phyloP scores from a whole-genome alignment of 2,113 vertebrate species.

The Oceanites oceanicus region DNA sequence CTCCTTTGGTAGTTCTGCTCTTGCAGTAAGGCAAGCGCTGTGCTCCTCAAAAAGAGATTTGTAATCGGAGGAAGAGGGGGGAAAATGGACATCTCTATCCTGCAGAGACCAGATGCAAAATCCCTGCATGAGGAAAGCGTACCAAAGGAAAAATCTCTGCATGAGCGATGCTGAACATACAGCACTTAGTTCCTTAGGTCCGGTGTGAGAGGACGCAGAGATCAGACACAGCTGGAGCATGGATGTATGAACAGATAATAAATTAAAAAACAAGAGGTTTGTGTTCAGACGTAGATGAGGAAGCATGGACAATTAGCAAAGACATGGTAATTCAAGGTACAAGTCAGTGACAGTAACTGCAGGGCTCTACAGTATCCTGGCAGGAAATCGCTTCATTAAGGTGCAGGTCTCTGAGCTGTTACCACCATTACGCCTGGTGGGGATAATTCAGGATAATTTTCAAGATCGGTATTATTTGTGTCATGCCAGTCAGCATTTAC shows the following conservation, averaged over 20 bases:
- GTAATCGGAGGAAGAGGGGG: not conserved
- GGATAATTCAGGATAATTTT: conserved; percentile 65
- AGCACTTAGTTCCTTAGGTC: not conserved
- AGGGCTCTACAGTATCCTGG: not conserved
- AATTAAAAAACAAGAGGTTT: not conserved
- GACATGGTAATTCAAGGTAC: not conserved
- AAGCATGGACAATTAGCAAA: not conserved
- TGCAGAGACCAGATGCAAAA: not conserved
- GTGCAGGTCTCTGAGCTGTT: conserved; percentile 15
- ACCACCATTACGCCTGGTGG: not conserved
- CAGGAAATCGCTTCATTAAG: conserved; percentile 46
- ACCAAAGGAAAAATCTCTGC: not conserved
- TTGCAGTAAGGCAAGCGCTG: not conserved
- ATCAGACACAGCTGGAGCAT: fast-evolving
- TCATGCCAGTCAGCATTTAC: conserved; percentile 50
- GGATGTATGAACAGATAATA: not conserved
- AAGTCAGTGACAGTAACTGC: not conserved
- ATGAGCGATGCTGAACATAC: not conserved
- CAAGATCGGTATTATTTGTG: conserved; percentile 38
- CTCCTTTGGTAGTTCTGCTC: not conserved
- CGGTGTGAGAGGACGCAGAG: not conserved
- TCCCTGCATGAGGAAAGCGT: not conserved
- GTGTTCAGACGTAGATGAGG: not conserved
- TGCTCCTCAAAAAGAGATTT: not conserved
- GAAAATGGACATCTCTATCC: not conserved